Evolutionary conservation across 2,113 vertebrate genomes (phyloP).

Genomic region (Semnornis frantzii): DNA sequence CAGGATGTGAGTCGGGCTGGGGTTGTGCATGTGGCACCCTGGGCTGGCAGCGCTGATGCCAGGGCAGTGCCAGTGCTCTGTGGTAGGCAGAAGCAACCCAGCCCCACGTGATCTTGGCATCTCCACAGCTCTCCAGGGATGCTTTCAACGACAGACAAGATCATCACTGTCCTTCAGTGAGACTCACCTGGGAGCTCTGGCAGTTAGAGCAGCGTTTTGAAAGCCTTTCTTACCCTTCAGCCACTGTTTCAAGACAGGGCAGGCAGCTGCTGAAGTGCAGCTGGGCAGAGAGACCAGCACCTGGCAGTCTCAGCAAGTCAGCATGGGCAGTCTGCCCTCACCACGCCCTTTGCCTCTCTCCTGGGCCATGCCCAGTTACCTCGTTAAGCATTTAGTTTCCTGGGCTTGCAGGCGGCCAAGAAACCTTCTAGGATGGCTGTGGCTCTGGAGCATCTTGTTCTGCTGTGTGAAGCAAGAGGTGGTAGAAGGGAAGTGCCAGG

Average conservation of each 20-base stretch:
- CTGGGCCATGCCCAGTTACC: neutral
- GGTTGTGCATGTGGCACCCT: accelerated
- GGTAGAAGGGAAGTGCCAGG: accelerated
- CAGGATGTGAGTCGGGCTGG: neutral
- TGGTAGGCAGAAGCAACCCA: neutral
- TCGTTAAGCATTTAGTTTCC: accelerated
- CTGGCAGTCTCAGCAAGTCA: neutral
- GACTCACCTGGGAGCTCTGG: accelerated
- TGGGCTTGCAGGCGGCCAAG: neutral
- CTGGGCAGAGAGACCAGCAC: accelerated
- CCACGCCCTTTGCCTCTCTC: neutral
- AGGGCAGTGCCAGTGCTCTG: neutral
- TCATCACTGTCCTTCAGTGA: too few species aligned
- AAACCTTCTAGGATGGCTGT: accelerated
- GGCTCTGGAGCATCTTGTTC: neutral
- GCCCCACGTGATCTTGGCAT: accelerated
- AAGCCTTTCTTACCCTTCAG: neutral
- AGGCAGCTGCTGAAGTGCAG: neutral
- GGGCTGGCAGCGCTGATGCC: neutral
- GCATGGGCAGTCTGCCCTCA: neutral
- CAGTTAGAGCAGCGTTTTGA: neutral
- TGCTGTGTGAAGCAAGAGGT: neutral
- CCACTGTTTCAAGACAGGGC: neutral
- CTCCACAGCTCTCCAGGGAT: neutral
- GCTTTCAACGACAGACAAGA: accelerated